These are phyloP conservation scores for Muscicapa striata DNA, from an alignment of 2,797 vertebrate species.

Conservation along the genomic window DNA sequence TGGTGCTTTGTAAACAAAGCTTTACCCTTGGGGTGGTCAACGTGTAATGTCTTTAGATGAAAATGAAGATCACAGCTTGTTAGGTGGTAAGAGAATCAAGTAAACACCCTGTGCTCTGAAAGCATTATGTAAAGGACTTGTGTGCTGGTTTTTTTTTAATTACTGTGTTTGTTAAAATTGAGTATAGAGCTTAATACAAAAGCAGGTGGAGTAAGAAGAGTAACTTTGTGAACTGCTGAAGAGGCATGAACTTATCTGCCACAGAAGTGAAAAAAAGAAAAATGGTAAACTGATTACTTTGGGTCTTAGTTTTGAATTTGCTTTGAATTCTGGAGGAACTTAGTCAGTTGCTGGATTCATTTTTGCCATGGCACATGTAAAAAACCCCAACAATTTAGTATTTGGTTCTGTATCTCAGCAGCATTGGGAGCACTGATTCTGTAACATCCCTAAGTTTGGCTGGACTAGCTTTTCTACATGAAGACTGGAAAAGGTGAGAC, in stretches of 20 bases:
- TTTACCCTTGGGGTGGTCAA: not conserved
- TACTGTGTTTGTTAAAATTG: not conserved
- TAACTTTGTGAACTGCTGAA: not conserved
- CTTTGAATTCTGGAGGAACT: not conserved
- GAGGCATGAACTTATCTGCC: not conserved
- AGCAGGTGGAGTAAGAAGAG: not conserved
- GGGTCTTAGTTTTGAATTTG: not conserved
- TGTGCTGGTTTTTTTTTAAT: not conserved
- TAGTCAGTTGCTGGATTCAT: not conserved
- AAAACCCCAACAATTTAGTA: not conserved
- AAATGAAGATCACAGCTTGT: not conserved
- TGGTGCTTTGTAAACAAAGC: conserved; percentile 14
- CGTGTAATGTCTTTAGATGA: not conserved
- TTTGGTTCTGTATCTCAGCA: not conserved
- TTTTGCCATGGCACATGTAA: not conserved
- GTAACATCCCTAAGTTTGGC: not conserved
- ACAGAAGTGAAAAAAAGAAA: not conserved
- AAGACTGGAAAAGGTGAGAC: not conserved
- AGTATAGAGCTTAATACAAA: not conserved
- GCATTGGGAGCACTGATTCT: not conserved
- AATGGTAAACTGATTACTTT: not conserved
- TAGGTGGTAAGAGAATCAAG: not conserved
- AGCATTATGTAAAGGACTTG: not conserved
- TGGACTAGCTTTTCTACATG: not conserved
- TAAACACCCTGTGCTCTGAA: not conserved